Evolutionary conservation across 2,113 vertebrate species (phyloP).

Genomic region (Siniperca chuatsi): DNA sequence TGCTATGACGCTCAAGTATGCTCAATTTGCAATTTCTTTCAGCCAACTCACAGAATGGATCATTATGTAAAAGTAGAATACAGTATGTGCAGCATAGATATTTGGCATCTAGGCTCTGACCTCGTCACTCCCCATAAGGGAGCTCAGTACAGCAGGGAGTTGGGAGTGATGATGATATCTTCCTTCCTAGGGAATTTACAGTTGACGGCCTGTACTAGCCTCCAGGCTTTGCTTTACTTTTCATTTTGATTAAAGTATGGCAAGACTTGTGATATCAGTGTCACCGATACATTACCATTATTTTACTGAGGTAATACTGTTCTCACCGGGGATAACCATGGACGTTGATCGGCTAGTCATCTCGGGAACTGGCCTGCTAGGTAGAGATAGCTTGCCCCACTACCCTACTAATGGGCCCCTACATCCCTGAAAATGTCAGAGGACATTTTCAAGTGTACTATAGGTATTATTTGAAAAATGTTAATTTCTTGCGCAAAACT

Average conservation of each 20-base stretch:
- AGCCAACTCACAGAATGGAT: neutral
- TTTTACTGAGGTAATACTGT: no score
- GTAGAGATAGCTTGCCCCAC: no score
- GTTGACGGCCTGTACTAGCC: neutral
- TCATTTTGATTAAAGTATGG: neutral
- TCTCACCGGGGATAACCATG: no score
- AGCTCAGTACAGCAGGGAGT: neutral
- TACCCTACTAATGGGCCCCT: no score
- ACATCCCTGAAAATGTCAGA: no score
- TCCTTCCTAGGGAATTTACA: neutral
- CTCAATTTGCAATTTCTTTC: neutral
- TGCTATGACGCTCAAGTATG: neutral
- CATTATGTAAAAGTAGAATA: neutral
- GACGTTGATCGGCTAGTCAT: no score
- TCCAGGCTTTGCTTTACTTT: neutral
- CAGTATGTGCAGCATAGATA: neutral
- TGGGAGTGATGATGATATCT: neutral
- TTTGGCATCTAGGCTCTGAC: neutral
- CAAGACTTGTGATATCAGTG: neutral
- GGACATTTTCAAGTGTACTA: no score
- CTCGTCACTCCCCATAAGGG: neutral
- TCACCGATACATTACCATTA: no score
- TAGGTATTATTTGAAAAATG: no score
- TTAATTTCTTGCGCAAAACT: no score
- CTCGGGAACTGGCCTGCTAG: no score